Evolutionary conservation across 2,113 vertebrate genomes (phyloP).

Genomic region (Hippocampus zosterae): DNA sequence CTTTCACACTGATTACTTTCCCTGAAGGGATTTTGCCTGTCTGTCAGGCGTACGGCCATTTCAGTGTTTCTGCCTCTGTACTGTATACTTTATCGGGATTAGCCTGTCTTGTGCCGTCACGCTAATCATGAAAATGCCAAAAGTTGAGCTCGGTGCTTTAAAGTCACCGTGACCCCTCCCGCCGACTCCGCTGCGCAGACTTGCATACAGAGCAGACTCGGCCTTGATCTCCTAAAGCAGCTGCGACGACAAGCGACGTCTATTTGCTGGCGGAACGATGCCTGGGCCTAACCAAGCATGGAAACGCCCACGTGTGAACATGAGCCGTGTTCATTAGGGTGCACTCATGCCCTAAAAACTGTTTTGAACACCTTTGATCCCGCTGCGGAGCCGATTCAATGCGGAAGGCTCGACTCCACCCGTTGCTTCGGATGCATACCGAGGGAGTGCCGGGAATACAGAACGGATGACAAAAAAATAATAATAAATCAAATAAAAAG

Average conservation of each 20-base stretch:
- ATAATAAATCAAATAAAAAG: background rate
- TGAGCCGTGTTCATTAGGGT: constrained; percentile 14
- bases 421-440: constrained; percentile 41
- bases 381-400: constrained; percentile 26
- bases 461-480: constrained; percentile 18
- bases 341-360: constrained; percentile 10
- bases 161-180: constrained; percentile 68
- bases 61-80: background rate
- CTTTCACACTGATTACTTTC: constrained; percentile 58
- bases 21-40: constrained; percentile 19
- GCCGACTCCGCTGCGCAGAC: constrained; percentile 31
- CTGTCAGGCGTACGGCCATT: background rate
- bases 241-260: constrained; percentile 63
- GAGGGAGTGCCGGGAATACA: constrained; percentile 24
- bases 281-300: background rate
- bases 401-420: constrained; percentile 36
- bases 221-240: constrained; percentile 72
- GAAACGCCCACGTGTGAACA: constrained; percentile 25
- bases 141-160: constrained; percentile 60
- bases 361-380: constrained; percentile 41
- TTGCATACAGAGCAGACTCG: constrained; percentile 65
- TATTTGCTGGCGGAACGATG: background rate
- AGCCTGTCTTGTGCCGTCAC: constrained; percentile 37
- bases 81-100: constrained; percentile 28
- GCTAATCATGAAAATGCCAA: constrained; percentile 71